These are phyloP conservation scores for Pristionchus entomophagus DNA, from an alignment of 2,888 invertebrate genomes.

Conservation along the genomic window DNA sequence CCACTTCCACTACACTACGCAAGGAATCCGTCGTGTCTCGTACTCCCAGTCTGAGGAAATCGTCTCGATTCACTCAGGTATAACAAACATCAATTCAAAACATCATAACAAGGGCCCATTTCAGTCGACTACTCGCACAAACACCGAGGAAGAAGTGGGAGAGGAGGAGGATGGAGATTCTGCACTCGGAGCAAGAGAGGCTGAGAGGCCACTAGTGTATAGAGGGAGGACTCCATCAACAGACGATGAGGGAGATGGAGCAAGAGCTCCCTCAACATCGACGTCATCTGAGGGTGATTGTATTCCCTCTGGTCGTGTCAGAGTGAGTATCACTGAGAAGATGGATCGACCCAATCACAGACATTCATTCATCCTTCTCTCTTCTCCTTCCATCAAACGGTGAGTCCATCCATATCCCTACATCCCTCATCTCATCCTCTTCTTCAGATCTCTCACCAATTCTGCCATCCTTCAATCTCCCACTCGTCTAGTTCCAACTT, in stretches of 20 bases:
- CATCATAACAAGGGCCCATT: neutral
- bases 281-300: neutral
- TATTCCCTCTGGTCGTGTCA: neutral
- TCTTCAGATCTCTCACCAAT: constrained; percentile 31
- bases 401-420: neutral
- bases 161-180: neutral
- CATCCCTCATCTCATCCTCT: neutral
- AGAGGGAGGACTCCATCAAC: neutral
- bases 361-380: constrained; percentile 11
- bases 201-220: neutral
- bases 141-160: constrained; percentile 25
- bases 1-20: neutral
- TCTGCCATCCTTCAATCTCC: constrained; percentile 22
- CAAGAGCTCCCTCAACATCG: neutral
- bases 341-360: neutral
- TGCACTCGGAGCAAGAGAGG: neutral
- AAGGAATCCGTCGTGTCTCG: neutral
- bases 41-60: neutral
- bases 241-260: neutral
- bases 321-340: constrained; percentile 13
- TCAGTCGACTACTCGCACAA: constrained; percentile 17
- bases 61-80: constrained; percentile 31
- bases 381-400: constrained; percentile 44
- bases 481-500: constrained; percentile 23
- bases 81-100: neutral